Conservation (phyloP, 1,140 invertebrate genomes). For the Musca vetustissima region DNA sequence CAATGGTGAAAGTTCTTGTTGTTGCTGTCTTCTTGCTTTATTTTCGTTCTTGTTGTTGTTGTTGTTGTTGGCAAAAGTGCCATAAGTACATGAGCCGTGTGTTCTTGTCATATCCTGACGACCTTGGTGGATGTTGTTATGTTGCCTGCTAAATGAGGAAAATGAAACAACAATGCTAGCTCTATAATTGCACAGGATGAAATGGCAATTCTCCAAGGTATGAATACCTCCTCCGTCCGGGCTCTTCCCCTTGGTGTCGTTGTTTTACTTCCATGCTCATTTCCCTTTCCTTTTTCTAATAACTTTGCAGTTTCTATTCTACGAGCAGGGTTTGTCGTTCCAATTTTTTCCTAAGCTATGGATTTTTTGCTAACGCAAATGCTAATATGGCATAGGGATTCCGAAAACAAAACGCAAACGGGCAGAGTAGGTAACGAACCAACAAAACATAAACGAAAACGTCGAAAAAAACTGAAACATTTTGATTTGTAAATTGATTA, state of each 20-base stretch:
- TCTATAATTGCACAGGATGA: no score
- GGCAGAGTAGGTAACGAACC: no score
- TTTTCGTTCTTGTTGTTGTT: not conserved
- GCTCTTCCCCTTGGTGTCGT: not conserved
- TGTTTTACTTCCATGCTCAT: constrained; percentile 6
- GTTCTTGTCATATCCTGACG: constrained; percentile 15
- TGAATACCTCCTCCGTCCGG: not conserved
- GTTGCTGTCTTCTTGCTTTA: not conserved
- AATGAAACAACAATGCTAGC: no score
- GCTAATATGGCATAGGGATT: not conserved
- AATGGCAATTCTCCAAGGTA: constrained; percentile 10
- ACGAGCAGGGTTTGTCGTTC: not conserved
- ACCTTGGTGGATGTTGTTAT: constrained; percentile 9
- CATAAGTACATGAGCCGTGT: not conserved
- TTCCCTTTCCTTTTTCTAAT: not conserved
- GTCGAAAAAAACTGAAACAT: constrained; percentile 13
- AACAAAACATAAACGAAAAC: no score
- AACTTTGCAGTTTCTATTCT: not conserved
- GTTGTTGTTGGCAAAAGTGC: not conserved
- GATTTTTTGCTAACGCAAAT: not conserved
- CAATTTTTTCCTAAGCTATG: not conserved
- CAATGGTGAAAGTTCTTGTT: not conserved
- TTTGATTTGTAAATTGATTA: constrained; percentile 24
- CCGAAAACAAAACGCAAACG: no score
- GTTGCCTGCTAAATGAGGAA: no score